phyloP scores from a whole-genome alignment of 2,797 vertebrate genomes.

The Pseudochromis fuscus region DNA sequence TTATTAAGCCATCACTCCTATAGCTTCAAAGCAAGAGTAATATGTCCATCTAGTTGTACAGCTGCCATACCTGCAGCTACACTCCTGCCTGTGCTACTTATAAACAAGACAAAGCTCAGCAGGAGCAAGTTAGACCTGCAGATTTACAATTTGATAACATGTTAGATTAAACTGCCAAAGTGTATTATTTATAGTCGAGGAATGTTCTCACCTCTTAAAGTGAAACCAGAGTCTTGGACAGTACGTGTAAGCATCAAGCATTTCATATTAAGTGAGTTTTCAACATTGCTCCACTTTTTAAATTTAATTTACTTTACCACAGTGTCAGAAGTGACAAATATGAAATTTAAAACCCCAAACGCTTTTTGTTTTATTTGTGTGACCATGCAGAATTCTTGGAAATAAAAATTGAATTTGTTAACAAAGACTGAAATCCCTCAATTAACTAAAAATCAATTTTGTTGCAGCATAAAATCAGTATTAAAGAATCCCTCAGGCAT shows the following conservation, averaged over 20 bases:
- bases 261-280: not conserved
- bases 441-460: not conserved
- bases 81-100: not conserved
- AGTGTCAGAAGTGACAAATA: no score
- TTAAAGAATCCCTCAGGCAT: not conserved
- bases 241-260: not conserved
- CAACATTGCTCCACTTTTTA: not conserved
- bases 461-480: not conserved
- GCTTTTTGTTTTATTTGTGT: no score
- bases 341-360: no score
- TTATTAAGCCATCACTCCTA: slow-evolving; percentile 21
- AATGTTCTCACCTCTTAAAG: not conserved
- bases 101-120: not conserved
- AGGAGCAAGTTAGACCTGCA: not conserved
- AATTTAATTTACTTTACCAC: no score
- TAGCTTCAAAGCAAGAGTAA: slow-evolving; percentile 23
- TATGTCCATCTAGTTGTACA: slow-evolving; percentile 21
- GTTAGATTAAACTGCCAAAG: not conserved
- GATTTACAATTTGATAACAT: not conserved
- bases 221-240: not conserved
- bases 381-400: not conserved
- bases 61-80: slow-evolving; percentile 5
- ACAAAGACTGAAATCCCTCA: not conserved
- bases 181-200: not conserved
- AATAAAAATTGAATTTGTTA: not conserved